A percentile compares a stretch with the other conserved stretches of the same genome.
Evolutionary conservation across 1,140 invertebrate species (phyloP).

Genomic region (Radopholus similis): DNA sequence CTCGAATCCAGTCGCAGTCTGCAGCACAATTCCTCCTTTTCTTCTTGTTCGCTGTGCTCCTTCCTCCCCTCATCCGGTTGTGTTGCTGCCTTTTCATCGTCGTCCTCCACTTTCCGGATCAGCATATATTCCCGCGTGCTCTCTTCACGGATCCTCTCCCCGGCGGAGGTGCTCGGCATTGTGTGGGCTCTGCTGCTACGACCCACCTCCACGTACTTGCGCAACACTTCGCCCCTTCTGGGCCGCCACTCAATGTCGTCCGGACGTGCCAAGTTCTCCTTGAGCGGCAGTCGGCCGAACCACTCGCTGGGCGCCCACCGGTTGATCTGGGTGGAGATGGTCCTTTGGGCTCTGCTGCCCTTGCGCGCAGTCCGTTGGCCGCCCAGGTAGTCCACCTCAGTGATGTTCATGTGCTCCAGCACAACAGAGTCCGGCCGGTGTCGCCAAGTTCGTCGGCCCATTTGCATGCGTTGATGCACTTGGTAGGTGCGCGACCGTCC

Average conservation of each 20-base stretch:
- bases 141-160: background rate
- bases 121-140: background rate
- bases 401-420: conserved; percentile 17
- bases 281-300: background rate
- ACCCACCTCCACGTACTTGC: background rate
- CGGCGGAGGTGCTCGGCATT: background rate
- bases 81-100: background rate
- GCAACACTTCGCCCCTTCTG: background rate
- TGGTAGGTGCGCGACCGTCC: background rate
- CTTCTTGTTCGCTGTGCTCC: no score
- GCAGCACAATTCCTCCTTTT: no score
- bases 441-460: background rate
- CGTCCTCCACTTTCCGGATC: background rate
- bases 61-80: background rate
- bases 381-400: conserved; percentile 10
- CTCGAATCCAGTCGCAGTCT: no score
- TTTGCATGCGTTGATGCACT: background rate
- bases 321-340: conserved; percentile 12
- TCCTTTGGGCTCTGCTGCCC: conserved; percentile 1
- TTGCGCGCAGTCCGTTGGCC: background rate
- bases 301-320: conserved; percentile 1
- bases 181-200: no score
- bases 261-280: background rate
- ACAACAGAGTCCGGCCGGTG: background rate
- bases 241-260: background rate